Evolutionary conservation across 2,888 invertebrate species (phyloP), one percentile per base, ranked within the genome.

Genomic region (Tipula unca): DNA sequence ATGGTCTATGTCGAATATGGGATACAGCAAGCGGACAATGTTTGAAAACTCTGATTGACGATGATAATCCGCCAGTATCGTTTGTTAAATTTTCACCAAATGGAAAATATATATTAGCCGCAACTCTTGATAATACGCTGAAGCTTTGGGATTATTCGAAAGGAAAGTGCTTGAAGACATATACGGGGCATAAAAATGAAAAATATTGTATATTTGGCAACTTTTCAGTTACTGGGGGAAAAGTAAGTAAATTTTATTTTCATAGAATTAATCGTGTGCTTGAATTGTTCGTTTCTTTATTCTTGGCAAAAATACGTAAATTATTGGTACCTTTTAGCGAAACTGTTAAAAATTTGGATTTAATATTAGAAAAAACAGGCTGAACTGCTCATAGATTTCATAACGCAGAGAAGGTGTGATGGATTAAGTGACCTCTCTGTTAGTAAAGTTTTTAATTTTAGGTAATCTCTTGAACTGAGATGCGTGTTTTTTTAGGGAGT

Each of bases 171-270:
- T 92, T 99, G 86, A 99, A 99, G 92, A 98, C 98, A 0, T 99
- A 99, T 90, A 96, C 96, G 0, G 99, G 99, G 3, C 99, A 99
- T 91, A 97, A 97, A 91, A 99, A 99, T 91, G 99, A 99, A 91
- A 99, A 99, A 90, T 99, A 98, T 91, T 99, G 99, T 90, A 98
- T 99, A 90, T 99, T 99, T 91, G 99, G 99, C 85, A 99, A 99
- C 91, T 99, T 99, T 91, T 99, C 99, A 42, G 99, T 99, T 6
- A 99, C 99, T 17, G 99, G 99, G 86, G 99, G 99, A 90, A 99
- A 99, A 94, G 97, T 97, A 90, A 89, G 90, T 88, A 25, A 8
- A 29, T 32, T n/a, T n/a, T n/a, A n/a, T n/a, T n/a, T n/a, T n/a
- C n/a, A n/a, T n/a, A n/a, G n/a, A n/a, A n/a, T n/a, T n/a, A n/a